These are phyloP conservation scores for Ornithoptera priamus DNA, from an alignment of 2,888 invertebrate genomes.

Conservation along the genomic window DNA sequence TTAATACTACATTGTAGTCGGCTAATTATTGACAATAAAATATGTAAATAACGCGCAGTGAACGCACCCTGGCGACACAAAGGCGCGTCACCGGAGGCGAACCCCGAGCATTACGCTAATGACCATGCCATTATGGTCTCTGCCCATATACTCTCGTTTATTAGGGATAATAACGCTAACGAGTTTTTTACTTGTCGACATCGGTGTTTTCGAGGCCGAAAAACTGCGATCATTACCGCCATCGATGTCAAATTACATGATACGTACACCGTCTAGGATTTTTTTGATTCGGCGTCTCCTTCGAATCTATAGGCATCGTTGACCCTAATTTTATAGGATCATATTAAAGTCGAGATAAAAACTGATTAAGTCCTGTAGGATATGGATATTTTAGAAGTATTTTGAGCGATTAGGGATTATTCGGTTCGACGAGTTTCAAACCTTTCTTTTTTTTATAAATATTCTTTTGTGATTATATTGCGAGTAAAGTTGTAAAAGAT, in stretches of 20 bases:
- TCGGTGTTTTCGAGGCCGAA: constrained; percentile 46
- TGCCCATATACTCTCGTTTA: constrained; percentile 64
- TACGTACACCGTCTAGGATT: constrained; percentile 44
- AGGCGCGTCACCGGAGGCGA: constrained; percentile 48
- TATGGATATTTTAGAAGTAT: not conserved
- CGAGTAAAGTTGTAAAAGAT: no score
- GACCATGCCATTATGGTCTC: constrained; percentile 58
- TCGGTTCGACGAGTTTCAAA: no score
- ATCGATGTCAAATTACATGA: constrained; percentile 55
- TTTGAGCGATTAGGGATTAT: not conserved
- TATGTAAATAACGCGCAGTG: constrained; percentile 35
- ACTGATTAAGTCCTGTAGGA: not conserved
- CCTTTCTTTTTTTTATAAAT: no score
- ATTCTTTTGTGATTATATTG: no score
- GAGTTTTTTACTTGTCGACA: constrained; percentile 63
- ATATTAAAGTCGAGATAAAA: constrained; percentile 8
- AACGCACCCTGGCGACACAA: constrained; percentile 49
- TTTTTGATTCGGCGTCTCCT: constrained; percentile 29
- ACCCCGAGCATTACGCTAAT: constrained; percentile 57
- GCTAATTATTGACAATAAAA: constrained; percentile 29
- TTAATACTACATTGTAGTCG: not conserved
- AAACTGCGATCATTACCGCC: constrained; percentile 46
- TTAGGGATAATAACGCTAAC: constrained; percentile 70
- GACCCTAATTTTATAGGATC: constrained; percentile 19
- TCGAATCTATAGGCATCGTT: constrained; percentile 22